A percentile compares a stretch with the other conserved stretches of the same genome.
phyloP scores from a whole-genome alignment of 2,113 vertebrate species.

The Panthera leo region DNA sequence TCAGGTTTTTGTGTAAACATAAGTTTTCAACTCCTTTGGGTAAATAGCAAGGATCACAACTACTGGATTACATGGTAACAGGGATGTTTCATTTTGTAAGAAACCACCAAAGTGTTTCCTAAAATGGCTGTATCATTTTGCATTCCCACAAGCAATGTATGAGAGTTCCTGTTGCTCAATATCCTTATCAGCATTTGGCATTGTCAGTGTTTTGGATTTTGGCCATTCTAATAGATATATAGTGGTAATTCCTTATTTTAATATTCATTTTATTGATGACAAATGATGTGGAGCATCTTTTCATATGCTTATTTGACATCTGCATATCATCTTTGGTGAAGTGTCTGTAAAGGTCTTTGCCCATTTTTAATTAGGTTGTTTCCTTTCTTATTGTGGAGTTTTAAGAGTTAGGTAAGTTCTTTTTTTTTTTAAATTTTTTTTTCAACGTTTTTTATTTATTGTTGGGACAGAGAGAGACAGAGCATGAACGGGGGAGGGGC shows the following conservation, averaged over 20 bases:
- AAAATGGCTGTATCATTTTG: not conserved
- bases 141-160: not conserved
- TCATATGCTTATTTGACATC: not conserved
- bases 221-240: not conserved
- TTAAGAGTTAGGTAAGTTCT: not conserved
- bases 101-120: not conserved
- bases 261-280: not conserved
- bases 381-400: not conserved
- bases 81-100: not conserved
- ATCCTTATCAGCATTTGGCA: not conserved
- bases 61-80: not conserved
- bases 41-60: not conserved
- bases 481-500: too few relatives aligned
- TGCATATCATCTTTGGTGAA: not conserved
- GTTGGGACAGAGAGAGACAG: too few relatives aligned
- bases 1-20: not conserved
- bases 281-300: not conserved
- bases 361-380: not conserved
- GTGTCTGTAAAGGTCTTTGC: not conserved
- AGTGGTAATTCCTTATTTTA: not conserved
- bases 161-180: not conserved
- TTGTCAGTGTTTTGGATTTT: not conserved
- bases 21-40: not conserved
- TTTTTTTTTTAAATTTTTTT: not conserved
- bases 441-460: too few relatives aligned